A percentile compares a stretch with the other conserved stretches of the same genome.
Evolutionary conservation across 2,888 invertebrate genomes (phyloP).

Genomic region (Ischnura elegans): DNA sequence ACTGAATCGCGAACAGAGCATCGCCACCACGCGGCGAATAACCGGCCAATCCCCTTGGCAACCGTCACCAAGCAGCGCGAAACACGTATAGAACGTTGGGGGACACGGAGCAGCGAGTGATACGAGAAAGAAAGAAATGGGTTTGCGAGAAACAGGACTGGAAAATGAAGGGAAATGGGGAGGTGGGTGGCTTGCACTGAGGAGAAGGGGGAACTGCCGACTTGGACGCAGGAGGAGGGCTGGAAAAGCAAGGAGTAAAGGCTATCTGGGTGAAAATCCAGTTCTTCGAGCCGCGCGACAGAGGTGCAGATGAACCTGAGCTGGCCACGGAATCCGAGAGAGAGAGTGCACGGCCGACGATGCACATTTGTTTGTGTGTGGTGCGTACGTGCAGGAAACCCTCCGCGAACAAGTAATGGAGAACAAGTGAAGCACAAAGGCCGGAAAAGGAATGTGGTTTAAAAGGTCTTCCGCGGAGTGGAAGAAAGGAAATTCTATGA

Average conservation of each 20-base stretch:
- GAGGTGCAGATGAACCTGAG: background rate
- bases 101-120: background rate
- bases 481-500: background rate
- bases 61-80: background rate
- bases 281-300: background rate
- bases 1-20: background rate
- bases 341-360: background rate
- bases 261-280: background rate
- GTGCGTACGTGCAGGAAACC: background rate
- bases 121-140: background rate
- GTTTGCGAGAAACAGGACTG: background rate
- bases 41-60: conserved; percentile 15
- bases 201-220: background rate
- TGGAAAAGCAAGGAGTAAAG: background rate
- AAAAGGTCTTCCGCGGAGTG: background rate
- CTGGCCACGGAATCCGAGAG: background rate
- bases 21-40: background rate
- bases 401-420: background rate
- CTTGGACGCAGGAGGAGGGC: background rate
- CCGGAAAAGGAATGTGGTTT: background rate
- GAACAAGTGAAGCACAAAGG: background rate
- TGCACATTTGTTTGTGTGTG: background rate
- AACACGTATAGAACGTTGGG: background rate
- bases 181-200: background rate
- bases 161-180: background rate